These are phyloP conservation scores for Drosophila subquinaria DNA, from an alignment of 2,888 invertebrate genomes.

Conservation along the genomic window DNA sequence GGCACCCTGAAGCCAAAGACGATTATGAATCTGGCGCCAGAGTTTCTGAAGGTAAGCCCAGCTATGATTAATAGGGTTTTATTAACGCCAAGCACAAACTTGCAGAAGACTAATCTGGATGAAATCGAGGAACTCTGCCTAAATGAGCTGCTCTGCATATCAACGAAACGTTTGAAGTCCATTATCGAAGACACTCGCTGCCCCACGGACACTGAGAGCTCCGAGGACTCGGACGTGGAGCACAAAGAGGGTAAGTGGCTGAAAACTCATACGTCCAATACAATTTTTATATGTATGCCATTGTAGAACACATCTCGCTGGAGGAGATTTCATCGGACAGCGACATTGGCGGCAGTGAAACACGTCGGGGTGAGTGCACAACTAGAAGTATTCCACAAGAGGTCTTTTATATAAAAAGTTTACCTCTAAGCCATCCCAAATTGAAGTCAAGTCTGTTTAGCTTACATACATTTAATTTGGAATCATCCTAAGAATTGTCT, in stretches of 20 bases:
- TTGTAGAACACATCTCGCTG: constrained; percentile 87
- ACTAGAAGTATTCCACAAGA: not conserved
- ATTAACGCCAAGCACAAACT: not conserved
- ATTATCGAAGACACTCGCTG: constrained; percentile 86
- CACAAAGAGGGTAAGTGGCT: constrained; percentile 77
- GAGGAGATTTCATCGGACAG: constrained; percentile 88
- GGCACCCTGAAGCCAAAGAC: constrained; percentile 87
- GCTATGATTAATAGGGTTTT: not conserved
- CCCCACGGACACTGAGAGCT: constrained; percentile 85
- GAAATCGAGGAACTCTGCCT: constrained; percentile 88
- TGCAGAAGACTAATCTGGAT: constrained; percentile 83
- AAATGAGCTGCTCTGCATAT: constrained; percentile 88
- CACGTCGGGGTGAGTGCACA: constrained; percentile 58
- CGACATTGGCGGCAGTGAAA: constrained; percentile 75
- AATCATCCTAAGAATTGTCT: constrained; percentile 18
- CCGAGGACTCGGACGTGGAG: constrained; percentile 84
- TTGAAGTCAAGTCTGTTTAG: not conserved
- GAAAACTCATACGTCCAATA: not conserved
- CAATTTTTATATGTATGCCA: not conserved
- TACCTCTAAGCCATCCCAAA: not conserved
- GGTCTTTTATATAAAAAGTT: not conserved
- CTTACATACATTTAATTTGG: constrained; percentile 52
- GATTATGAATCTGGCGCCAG: constrained; percentile 87
- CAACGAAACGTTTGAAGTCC: constrained; percentile 87
- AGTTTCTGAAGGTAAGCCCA: constrained; percentile 84